Conservation (phyloP, 2,888 invertebrate genomes). For the Drosophila emarginata region DNA sequence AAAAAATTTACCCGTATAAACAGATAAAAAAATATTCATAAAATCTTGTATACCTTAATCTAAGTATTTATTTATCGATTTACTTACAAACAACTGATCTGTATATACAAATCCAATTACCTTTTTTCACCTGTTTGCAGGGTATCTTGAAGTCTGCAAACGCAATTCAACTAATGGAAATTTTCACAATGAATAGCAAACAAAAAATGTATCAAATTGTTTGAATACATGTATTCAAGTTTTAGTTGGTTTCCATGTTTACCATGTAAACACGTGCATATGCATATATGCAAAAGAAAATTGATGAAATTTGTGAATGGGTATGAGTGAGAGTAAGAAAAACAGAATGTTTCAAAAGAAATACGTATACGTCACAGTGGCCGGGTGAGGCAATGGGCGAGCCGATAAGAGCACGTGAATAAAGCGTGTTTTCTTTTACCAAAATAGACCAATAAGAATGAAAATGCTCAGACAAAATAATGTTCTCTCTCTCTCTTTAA, state of each 20-base stretch:
- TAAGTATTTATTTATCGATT: no score
- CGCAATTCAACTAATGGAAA: background rate
- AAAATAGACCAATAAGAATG: conserved; percentile 52
- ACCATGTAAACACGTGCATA: conserved; percentile 2
- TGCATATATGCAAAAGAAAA: background rate
- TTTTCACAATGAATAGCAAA: background rate
- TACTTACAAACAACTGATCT: no score
- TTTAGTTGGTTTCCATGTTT: background rate
- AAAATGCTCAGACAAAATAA: conserved; percentile 17
- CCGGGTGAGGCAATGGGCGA: conserved; percentile 24
- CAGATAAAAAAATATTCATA: no score
- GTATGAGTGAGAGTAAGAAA: conserved; percentile 13
- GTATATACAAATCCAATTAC: no score
- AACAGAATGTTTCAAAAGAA: background rate
- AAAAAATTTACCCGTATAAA: no score
- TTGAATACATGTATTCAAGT: background rate
- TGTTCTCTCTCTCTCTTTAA: background rate
- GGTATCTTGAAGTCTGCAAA: background rate
- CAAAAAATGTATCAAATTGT: conserved; percentile 3
- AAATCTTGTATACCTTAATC: no score
- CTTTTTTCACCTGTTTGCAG: background rate
- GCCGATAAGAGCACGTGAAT: conserved; percentile 60
- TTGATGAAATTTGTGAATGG: background rate
- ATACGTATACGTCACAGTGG: conserved; percentile 50
- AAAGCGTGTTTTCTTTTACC: conserved; percentile 52